Conservation (phyloP, 2,797 vertebrate genomes). For the Xenentodon cancila region DNA sequence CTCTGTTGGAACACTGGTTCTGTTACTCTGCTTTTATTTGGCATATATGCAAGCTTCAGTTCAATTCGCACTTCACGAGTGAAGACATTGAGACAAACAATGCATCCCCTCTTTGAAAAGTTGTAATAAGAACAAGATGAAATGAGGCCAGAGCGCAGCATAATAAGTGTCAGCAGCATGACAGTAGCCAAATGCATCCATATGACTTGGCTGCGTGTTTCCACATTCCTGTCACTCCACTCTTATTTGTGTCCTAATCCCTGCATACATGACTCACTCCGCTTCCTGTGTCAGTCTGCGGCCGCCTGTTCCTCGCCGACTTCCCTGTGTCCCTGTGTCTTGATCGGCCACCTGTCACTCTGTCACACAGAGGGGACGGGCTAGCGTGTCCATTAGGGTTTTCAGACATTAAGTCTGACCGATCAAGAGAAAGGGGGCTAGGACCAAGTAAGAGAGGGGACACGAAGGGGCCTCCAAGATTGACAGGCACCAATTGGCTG, state of each 20-base stretch:
- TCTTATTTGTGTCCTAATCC: slow-evolving; percentile 75
- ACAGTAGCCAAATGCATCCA: slow-evolving; percentile 52
- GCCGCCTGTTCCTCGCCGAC: slow-evolving; percentile 59
- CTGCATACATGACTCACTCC: slow-evolving; percentile 58
- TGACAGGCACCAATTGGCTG: slow-evolving; percentile 85
- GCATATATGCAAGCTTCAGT: slow-evolving; percentile 25
- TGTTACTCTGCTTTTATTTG: slow-evolving; percentile 8
- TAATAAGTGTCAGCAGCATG: slow-evolving; percentile 14
- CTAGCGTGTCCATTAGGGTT: slow-evolving; percentile 72
- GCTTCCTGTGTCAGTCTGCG: slow-evolving; percentile 47
- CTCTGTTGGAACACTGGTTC: slow-evolving; percentile 30
- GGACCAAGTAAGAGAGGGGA: slow-evolving; percentile 49
- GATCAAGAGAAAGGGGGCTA: slow-evolving; percentile 56
- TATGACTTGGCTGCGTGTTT: slow-evolving; percentile 53
- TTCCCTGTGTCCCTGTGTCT: slow-evolving; percentile 68
- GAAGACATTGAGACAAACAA: not conserved
- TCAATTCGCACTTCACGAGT: not conserved
- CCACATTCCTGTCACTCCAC: slow-evolving; percentile 69
- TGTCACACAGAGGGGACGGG: slow-evolving; percentile 68
- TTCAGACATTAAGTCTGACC: slow-evolving; percentile 73
- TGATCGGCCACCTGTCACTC: slow-evolving; percentile 75
- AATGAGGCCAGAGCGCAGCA: slow-evolving; percentile 2
- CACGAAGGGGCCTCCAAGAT: slow-evolving; percentile 73
- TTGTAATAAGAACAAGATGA: not conserved
- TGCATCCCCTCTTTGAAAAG: not conserved